Conservation (phyloP, 2,113 vertebrate genomes). For the Pituophis catenifer region DNA sequence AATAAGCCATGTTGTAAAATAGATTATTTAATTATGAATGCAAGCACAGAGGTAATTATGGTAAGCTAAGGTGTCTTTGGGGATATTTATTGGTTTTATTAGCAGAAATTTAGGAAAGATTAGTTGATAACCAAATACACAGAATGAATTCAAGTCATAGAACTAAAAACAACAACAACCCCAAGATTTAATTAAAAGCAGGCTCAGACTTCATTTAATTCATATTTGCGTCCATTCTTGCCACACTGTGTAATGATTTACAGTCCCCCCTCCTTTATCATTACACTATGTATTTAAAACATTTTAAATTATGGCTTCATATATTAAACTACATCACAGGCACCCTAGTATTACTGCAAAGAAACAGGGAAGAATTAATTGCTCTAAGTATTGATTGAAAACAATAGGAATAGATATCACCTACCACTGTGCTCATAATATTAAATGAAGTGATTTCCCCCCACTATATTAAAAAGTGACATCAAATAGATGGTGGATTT, state of each 20-base stretch:
- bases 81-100: background rate
- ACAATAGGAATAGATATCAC: slow-evolving; percentile 44
- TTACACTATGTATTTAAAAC: background rate
- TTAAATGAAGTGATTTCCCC: background rate
- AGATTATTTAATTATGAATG: slow-evolving; percentile 1
- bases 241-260: background rate
- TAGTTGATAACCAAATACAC: background rate
- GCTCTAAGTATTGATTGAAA: background rate
- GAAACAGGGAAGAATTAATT: slow-evolving; percentile 4
- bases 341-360: background rate
- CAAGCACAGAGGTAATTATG: background rate
- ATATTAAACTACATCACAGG: slow-evolving; percentile 19
- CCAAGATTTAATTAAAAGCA: background rate
- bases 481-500: background rate
- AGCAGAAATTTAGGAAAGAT: background rate
- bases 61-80: background rate
- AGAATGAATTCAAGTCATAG: background rate
- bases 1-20: background rate
- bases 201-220: background rate
- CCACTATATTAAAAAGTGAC: background rate
- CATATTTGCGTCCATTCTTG: background rate
- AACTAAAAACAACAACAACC: background rate
- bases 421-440: slow-evolving; percentile 21
- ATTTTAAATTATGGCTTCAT: slow-evolving; percentile 1
- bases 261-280: background rate